Evolutionary conservation across 2,113 vertebrate species (phyloP).

Genomic region (Etia nguti): DNA sequence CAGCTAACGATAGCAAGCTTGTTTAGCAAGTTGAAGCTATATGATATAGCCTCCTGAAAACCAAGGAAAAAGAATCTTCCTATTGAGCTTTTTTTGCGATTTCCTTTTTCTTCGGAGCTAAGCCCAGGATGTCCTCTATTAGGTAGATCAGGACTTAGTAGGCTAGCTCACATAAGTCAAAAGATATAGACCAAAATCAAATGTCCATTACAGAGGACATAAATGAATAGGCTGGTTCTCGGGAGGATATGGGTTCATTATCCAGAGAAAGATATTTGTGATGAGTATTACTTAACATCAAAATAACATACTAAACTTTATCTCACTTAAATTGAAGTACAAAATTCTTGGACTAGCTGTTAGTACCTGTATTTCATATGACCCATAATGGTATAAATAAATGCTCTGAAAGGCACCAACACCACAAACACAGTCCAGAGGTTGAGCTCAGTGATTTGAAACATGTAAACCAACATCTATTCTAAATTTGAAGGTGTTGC

Average conservation of each 20-base stretch:
- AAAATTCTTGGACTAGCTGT: neutral
- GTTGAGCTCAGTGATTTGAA: accelerated
- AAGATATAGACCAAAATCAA: neutral
- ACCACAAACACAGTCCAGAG: neutral
- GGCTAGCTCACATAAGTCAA: neutral
- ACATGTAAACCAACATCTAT: neutral
- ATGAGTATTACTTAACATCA: neutral
- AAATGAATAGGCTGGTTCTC: neutral
- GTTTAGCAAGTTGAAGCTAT: neutral
- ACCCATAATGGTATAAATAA: neutral
- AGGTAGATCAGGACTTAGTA: neutral
- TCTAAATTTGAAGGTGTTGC: accelerated
- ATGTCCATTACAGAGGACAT: no score
- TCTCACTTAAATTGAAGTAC: neutral
- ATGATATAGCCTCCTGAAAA: neutral
- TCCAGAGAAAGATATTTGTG: neutral
- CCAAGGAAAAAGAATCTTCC: neutral
- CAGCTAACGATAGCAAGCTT: neutral
- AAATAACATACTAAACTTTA: neutral
- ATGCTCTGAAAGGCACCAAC: neutral
- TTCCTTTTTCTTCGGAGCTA: accelerated
- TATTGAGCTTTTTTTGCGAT: neutral
- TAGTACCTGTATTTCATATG: neutral
- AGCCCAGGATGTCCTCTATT: neutral
- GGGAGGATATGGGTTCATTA: neutral